Evolutionary conservation across 2,113 vertebrate genomes (phyloP), one percentile per base, ranked within the genome.

Genomic region (Prochilodus magdalenae): DNA sequence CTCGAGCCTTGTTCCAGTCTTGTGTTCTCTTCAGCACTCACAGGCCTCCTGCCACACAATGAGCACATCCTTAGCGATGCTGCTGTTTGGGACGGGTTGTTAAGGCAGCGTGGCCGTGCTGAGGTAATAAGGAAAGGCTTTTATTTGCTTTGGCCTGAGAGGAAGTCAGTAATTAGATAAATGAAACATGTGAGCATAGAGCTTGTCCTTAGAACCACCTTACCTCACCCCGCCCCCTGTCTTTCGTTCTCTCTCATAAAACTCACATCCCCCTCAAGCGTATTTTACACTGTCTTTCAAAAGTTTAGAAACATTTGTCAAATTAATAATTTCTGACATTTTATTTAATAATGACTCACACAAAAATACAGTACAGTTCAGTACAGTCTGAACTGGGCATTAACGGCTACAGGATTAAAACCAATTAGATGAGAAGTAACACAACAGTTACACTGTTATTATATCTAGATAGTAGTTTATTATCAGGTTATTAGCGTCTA

Each of bases 1-100:
- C 47, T 72, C 18, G 12, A 20, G 15, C 59, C 65, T 16, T 22
- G 29, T 70, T 69, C 69, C 53, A 53, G 24, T 20, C 67, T 30
- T 85, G 84, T 82, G 78, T 29, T 65, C 82, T 66, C 20, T 40
- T 44, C 20, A 84, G 44, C 73, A 59, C 53, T 66, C 51, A 75
- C 87, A 83, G 78, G 82, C 89, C 86, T 78, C 5, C 65, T 55
- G 77, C 85, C 75, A 89, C 91, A 93, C 91, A 93, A 91, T 92
- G 89, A 90, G 91, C 86, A 91, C 91, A 93, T 94, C 93, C 93
- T 93, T 94, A 84, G 93, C 87, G 90, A 94, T 91, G 86, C 67
- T 65, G 87, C 81, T 94, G 92, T 95, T 94, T 94, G 90, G 88
- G 55, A 75, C 27, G 40, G 87, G 94, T 94, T 94, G 93, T 92